Evolutionary conservation across 1,140 invertebrate genomes (phyloP).

Genomic region (Drosophila gunungcola): DNA sequence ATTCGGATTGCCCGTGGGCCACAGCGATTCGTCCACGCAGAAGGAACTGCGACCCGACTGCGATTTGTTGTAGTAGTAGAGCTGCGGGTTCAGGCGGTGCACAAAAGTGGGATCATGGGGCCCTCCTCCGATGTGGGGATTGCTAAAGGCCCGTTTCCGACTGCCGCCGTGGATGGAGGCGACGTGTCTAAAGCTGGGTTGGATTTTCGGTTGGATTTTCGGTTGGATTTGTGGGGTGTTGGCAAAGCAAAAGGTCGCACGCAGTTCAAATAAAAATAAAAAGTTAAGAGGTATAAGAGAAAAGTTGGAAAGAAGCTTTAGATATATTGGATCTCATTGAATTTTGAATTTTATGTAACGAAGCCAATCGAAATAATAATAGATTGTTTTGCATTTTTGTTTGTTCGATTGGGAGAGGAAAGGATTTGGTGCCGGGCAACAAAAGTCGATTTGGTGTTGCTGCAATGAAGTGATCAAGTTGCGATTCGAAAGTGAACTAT

Average conservation of each 20-base stretch:
- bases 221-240: conserved; percentile 12
- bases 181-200: conserved; percentile 19
- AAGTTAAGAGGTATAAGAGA: conserved; percentile 26
- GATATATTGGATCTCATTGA: conserved; percentile 8
- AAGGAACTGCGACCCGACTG: conserved; percentile 71
- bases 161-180: conserved; percentile 25
- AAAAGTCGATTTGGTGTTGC: conserved; percentile 40
- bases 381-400: not conserved
- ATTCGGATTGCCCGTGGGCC: conserved; percentile 44
- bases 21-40: conserved; percentile 74
- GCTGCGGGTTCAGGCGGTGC: conserved; percentile 60
- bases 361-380: conserved; percentile 27
- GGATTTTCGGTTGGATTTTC: conserved; percentile 6
- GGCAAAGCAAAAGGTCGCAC: conserved; percentile 33
- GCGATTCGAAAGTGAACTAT: conserved; percentile 25
- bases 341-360: conserved; percentile 3
- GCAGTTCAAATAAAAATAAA: conserved; percentile 31
- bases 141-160: conserved; percentile 77
- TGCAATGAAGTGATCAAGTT: conserved; percentile 29
- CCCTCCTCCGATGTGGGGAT: conserved; percentile 66
- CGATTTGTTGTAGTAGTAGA: conserved; percentile 72
- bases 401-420: not conserved
- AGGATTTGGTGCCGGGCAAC: conserved; percentile 30
- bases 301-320: conserved; percentile 11
- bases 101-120: conserved; percentile 35